These are phyloP conservation scores for Argyrosomus regius DNA, from an alignment of 2,797 vertebrate genomes.

Conservation along the genomic window DNA sequence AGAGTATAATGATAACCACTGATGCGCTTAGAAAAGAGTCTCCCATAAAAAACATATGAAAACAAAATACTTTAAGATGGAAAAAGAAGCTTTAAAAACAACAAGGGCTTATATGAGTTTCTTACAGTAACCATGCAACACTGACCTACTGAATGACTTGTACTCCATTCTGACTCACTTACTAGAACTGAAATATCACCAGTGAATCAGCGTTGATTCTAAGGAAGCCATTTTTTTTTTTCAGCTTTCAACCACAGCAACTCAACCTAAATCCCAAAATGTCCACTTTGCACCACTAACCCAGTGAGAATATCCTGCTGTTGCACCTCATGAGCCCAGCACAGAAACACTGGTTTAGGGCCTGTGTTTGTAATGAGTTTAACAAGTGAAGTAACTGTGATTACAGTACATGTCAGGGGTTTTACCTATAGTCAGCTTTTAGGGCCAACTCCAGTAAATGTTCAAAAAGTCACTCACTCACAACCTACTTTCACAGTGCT, in stretches of 20 bases:
- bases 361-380: background rate
- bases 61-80: background rate
- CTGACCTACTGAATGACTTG: constrained; percentile 25
- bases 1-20: background rate
- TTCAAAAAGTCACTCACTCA: constrained; percentile 33
- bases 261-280: constrained; percentile 12
- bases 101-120: constrained; percentile 25
- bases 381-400: constrained; percentile 9
- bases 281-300: constrained; percentile 1
- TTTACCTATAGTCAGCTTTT: constrained; percentile 24
- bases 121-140: background rate
- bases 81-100: background rate
- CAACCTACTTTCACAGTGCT: constrained; percentile 31
- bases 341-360: constrained; percentile 12
- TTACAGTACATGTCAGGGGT: constrained; percentile 19
- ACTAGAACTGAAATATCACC: constrained; percentile 17
- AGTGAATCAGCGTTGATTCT: constrained; percentile 28
- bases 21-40: background rate
- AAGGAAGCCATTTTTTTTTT: constrained; percentile 22
- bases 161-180: constrained; percentile 19
- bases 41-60: background rate
- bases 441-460: constrained; percentile 13
- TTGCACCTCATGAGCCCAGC: background rate
- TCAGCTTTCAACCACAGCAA: background rate
- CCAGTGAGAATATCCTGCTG: constrained; percentile 2